Evolutionary conservation across 2,797 vertebrate genomes (phyloP).

Genomic region (Pseudopleuronectes americanus): DNA sequence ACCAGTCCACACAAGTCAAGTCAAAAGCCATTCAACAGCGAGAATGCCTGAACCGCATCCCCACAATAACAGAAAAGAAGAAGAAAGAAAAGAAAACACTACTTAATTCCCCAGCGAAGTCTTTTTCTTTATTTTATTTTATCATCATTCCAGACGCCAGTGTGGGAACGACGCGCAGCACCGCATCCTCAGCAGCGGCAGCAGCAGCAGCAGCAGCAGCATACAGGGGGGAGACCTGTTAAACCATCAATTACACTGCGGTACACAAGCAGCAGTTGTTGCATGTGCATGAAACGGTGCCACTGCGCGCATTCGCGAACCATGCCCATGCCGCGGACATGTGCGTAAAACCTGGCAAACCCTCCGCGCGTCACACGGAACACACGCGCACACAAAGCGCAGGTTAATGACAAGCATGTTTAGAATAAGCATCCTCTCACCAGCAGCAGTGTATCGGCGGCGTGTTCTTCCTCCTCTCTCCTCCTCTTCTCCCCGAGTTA

Average conservation of each 20-base stretch:
- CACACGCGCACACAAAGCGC: conserved; percentile 18
- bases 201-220: conserved; percentile 22
- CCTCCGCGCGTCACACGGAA: background rate
- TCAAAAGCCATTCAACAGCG: conserved; percentile 6
- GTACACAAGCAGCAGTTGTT: conserved; percentile 74
- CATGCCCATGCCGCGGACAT: conserved; percentile 12
- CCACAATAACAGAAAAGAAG: background rate
- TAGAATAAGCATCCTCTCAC: conserved; percentile 54
- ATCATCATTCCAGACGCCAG: background rate
- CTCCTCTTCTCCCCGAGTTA: conserved; percentile 57
- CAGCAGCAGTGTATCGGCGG: conserved; percentile 33
- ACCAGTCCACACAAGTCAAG: conserved; percentile 47
- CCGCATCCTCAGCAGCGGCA: conserved; percentile 59
- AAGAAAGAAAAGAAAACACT: background rate
- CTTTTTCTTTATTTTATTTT: background rate
- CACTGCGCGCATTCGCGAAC: conserved; percentile 18
- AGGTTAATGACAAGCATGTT: conserved; percentile 31
- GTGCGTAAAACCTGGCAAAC: conserved; percentile 24
- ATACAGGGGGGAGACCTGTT: conserved; percentile 72
- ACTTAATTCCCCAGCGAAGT: conserved; percentile 40
- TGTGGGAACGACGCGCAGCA: conserved; percentile 30
- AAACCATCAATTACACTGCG: conserved; percentile 74
- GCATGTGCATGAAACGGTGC: conserved; percentile 74
- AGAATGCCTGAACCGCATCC: conserved; percentile 11
- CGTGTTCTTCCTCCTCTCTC: conserved; percentile 41